Evolutionary conservation across 1,140 invertebrate genomes (phyloP).

Genomic region (Ceratoteleas bidentatus): DNA sequence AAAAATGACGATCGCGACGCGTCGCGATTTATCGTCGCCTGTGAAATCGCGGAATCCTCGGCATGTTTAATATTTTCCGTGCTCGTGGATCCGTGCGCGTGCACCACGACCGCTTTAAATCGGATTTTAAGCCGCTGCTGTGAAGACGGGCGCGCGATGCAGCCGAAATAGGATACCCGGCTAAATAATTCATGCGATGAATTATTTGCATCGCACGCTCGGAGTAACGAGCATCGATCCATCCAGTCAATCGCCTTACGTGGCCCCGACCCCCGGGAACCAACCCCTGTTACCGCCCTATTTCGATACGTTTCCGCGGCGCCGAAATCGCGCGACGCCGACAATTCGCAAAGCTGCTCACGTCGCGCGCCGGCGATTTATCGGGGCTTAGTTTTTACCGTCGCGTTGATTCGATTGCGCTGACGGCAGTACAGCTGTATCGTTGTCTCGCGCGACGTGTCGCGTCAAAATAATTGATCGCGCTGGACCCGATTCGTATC

Average conservation of each 20-base stretch:
- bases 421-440: conserved; percentile 34
- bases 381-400: conserved; percentile 28
- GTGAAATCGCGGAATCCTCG: neutral
- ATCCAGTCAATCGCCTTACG: conserved; percentile 45
- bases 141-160: conserved; percentile 27
- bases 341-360: conserved; percentile 32
- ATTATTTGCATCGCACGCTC: conserved; percentile 57
- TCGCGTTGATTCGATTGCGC: conserved; percentile 22
- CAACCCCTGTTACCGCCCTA: neutral
- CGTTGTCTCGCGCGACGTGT: conserved; percentile 1
- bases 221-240: conserved; percentile 59
- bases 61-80: neutral
- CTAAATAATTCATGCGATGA: conserved; percentile 63
- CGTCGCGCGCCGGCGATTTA: conserved; percentile 36
- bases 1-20: too few relatives aligned
- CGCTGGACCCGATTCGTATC: conserved; percentile 17
- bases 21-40: neutral
- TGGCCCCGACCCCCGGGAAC: too few relatives aligned
- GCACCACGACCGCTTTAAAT: neutral
- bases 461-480: conserved; percentile 48
- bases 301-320: neutral
- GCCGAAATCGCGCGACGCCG: neutral
- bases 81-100: neutral
- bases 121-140: conserved; percentile 36
- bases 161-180: conserved; percentile 32